Conservation (phyloP, 30 jellyfish, hydroid and myxozoan genomes). For the Aurelia aurita region DNA sequence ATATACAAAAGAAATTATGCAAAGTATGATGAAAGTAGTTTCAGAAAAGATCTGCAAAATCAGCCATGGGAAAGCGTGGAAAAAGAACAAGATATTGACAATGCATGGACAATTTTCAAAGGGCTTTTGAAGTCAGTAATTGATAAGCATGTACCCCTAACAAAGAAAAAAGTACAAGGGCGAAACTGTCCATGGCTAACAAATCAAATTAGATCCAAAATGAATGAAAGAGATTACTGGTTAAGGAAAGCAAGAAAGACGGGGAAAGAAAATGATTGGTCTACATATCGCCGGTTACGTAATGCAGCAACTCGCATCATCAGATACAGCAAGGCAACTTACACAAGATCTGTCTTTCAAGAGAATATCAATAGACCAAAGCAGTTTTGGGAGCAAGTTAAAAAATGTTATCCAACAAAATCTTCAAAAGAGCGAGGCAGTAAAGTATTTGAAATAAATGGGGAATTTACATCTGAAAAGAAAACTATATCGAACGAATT, state of each 20-base stretch:
- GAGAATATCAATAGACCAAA: too few species aligned
- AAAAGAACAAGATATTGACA: too few species aligned
- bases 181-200: conserved; percentile 12
- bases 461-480: conserved; percentile 1
- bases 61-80: conserved; percentile 31
- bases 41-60: conserved; percentile 12
- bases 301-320: conserved; percentile 1
- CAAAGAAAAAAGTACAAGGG: conserved; percentile 18
- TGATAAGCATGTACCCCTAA: conserved; percentile 39
- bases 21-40: conserved; percentile 8
- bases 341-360: too few species aligned
- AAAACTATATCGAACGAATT: conserved; percentile 6
- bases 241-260: conserved; percentile 12
- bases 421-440: background rate
- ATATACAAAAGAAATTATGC: conserved; percentile 14
- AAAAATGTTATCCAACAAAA: conserved; percentile 15
- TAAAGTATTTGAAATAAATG: background rate
- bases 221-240: too few species aligned
- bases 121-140: conserved; percentile 32
- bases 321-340: too few species aligned
- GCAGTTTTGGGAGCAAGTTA: too few species aligned
- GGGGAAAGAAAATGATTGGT: conserved; percentile 1
- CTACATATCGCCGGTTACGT: conserved; percentile 28
- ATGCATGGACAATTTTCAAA: too few species aligned
- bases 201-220: too few species aligned